Conservation (phyloP, 2,888 invertebrate species). For the Vandiemenella viatica region DNA sequence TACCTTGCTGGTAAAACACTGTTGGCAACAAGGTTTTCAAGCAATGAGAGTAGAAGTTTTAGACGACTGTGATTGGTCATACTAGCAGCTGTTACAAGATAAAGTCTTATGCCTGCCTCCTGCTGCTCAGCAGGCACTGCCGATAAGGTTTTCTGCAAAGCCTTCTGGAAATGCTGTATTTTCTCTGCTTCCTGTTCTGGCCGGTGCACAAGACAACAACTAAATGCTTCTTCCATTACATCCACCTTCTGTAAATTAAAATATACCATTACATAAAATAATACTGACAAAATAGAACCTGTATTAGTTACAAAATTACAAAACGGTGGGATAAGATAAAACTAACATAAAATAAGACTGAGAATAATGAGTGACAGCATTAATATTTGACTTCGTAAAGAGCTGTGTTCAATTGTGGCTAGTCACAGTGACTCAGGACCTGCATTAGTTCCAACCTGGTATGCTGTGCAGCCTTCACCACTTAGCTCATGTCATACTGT, state of each 20-base stretch:
- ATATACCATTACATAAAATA: not conserved
- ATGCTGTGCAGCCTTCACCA: no score
- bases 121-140: constrained; percentile 53
- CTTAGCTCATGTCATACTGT: no score
- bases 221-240: constrained; percentile 77
- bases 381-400: no score
- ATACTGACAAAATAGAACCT: no score
- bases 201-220: constrained; percentile 69
- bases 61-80: constrained; percentile 61
- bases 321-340: no score
- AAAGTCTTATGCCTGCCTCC: constrained; percentile 59
- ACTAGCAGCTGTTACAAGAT: constrained; percentile 53
- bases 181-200: constrained; percentile 53
- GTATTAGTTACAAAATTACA: no score
- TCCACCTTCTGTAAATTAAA: constrained; percentile 50
- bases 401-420: no score
- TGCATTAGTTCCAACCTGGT: no score
- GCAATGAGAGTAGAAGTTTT: constrained; percentile 54
- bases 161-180: constrained; percentile 48
- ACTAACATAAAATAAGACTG: no score
- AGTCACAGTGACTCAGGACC: no score
- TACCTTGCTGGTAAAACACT: constrained; percentile 63
- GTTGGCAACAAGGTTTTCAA: constrained; percentile 59
- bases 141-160: constrained; percentile 49
- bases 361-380: no score